Evolutionary conservation across 2,888 invertebrate species (phyloP).

Genomic region (Sinohyriopsis cumingii): DNA sequence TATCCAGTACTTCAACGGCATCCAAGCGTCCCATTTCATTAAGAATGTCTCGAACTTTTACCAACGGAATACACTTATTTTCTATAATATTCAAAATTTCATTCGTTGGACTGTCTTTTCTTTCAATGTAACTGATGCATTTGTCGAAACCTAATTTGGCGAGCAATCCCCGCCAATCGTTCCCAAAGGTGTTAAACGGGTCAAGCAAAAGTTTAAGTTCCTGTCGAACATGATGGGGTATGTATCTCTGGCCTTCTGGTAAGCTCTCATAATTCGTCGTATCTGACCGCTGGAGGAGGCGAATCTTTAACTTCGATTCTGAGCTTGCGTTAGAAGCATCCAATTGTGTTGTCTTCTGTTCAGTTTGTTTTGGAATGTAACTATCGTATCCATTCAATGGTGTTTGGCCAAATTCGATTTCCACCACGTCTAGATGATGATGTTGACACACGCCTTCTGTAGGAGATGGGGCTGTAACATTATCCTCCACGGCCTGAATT

Average conservation of each 20-base stretch:
- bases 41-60: slow-evolving; percentile 20
- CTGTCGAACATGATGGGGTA: slow-evolving; percentile 25
- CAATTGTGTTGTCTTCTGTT: not conserved
- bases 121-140: slow-evolving; percentile 33
- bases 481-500: slow-evolving; percentile 39
- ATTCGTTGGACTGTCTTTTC: slow-evolving; percentile 33
- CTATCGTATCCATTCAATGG: slow-evolving; percentile 3
- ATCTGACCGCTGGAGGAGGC: not conserved
- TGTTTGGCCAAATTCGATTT: slow-evolving; percentile 5
- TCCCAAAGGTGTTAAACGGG: slow-evolving; percentile 27
- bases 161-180: slow-evolving; percentile 45
- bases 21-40: slow-evolving; percentile 12
- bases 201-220: slow-evolving; percentile 40
- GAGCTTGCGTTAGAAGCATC: not conserved
- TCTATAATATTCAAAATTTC: slow-evolving; percentile 33
- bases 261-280: slow-evolving; percentile 1
- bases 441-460: slow-evolving; percentile 4
- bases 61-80: slow-evolving; percentile 15
- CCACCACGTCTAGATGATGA: slow-evolving; percentile 19
- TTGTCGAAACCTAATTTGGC: slow-evolving; percentile 27
- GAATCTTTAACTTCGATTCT: not conserved
- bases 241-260: not conserved
- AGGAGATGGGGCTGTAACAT: slow-evolving; percentile 6
- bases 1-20: slow-evolving; percentile 13
- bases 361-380: slow-evolving; percentile 3